These are phyloP conservation scores for Anorthoa munda DNA, from an alignment of 2,888 invertebrate species.

Conservation along the genomic window DNA sequence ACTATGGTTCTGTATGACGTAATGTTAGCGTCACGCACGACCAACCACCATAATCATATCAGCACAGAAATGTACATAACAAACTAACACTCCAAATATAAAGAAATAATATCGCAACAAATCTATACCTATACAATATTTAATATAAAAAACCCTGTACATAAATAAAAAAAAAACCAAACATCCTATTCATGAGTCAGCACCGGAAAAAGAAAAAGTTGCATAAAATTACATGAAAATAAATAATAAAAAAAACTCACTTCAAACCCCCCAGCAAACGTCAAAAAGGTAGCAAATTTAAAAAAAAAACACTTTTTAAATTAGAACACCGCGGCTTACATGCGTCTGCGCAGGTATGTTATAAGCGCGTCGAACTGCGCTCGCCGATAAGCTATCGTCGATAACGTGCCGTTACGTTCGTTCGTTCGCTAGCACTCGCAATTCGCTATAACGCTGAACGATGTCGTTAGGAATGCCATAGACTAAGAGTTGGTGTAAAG, in stretches of 20 bases:
- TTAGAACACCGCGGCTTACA: conserved; percentile 55
- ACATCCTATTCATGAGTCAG: neutral
- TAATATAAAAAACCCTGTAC: neutral
- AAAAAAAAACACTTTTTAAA: conserved; percentile 51
- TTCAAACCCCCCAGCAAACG: neutral
- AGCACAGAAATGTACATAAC: conserved; percentile 1
- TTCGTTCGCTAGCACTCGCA: conserved; percentile 65
- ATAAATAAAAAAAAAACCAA: neutral
- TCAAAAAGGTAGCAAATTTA: conserved; percentile 17
- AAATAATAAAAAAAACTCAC: conserved; percentile 39
- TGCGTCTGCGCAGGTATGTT: conserved; percentile 56
- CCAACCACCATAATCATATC: neutral
- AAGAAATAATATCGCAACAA: too few species aligned
- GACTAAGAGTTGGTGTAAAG: conserved; percentile 47
- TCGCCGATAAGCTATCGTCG: conserved; percentile 73
- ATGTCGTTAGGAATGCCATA: conserved; percentile 67
- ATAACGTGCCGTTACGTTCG: conserved; percentile 74
- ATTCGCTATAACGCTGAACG: conserved; percentile 71
- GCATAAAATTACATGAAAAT: neutral
- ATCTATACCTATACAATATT: neutral
- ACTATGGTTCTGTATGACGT: conserved; percentile 19
- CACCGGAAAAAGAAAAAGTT: neutral
- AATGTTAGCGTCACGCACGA: neutral
- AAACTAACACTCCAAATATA: neutral
- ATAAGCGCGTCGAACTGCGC: conserved; percentile 62